Conservation (phyloP, 2,797 vertebrate species). For the Enteromius treurensis region DNA sequence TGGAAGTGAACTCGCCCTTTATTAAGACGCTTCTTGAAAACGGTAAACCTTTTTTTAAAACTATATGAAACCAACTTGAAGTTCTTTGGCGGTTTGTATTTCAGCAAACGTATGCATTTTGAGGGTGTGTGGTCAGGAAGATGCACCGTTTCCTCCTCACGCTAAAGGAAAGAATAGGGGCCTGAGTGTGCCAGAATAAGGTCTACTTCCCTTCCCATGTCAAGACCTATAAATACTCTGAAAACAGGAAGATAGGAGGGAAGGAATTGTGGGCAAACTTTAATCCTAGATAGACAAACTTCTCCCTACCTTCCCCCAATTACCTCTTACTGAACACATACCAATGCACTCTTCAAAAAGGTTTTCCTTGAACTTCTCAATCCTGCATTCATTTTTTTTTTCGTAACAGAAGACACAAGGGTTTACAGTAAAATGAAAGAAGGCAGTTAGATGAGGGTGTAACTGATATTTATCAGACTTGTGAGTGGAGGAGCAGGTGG, state of each 20-base stretch:
- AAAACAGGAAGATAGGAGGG: slow-evolving; percentile 67
- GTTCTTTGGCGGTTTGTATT: slow-evolving; percentile 13
- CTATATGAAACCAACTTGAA: background rate
- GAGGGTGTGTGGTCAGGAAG: slow-evolving; percentile 59
- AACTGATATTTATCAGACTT: slow-evolving; percentile 27
- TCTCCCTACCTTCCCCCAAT: background rate
- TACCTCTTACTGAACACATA: background rate
- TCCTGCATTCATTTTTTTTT: background rate
- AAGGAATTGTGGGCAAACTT: slow-evolving; percentile 57
- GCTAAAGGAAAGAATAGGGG: slow-evolving; percentile 58
- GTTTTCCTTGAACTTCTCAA: slow-evolving; percentile 10
- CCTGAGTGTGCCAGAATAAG: slow-evolving; percentile 59
- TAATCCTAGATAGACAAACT: slow-evolving; percentile 55
- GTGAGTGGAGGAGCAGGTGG: slow-evolving; percentile 53
- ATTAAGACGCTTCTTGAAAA: background rate
- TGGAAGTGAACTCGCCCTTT: background rate
- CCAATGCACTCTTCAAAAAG: background rate
- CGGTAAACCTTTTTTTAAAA: background rate
- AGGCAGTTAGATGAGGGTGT: slow-evolving; percentile 6
- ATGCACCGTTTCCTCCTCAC: slow-evolving; percentile 60
- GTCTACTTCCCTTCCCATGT: slow-evolving; percentile 69
- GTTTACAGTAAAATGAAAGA: background rate
- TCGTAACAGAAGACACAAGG: background rate
- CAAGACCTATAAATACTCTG: slow-evolving; percentile 63
- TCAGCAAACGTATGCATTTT: background rate